phyloP scores from a whole-genome alignment of 1,140 invertebrate genomes.

The Calliphora vicina region DNA sequence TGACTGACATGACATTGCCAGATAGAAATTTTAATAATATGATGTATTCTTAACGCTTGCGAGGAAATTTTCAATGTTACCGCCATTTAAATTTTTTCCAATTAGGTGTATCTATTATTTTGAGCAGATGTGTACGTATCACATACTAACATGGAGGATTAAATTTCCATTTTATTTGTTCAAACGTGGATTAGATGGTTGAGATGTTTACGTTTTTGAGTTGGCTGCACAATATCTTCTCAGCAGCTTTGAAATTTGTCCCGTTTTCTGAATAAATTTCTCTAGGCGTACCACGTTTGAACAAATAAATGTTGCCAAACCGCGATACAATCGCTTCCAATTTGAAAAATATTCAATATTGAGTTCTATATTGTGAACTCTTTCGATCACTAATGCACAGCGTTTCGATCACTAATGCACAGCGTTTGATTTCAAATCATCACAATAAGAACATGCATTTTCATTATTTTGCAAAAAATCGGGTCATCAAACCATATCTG shows the following conservation, averaged over 20 bases:
- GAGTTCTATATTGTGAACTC: neutral
- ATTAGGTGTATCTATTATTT: too few species aligned
- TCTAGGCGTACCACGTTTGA: slow-evolving; percentile 2
- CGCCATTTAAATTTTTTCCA: too few species aligned
- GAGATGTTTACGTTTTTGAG: too few species aligned
- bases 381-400: neutral
- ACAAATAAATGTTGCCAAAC: neutral
- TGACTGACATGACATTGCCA: too few species aligned
- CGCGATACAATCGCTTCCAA: neutral
- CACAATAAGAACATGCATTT: too few species aligned
- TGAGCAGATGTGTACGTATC: too few species aligned
- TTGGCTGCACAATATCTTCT: neutral
- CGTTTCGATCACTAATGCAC: too few species aligned
- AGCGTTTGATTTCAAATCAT: neutral
- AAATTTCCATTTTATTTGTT: slow-evolving; percentile 35
- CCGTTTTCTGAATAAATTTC: slow-evolving; percentile 31
- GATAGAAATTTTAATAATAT: too few species aligned
- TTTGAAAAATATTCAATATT: neutral
- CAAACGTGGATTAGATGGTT: neutral
- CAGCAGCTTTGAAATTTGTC: slow-evolving; percentile 25
- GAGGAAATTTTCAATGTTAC: too few species aligned
- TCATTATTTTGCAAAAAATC: too few species aligned
- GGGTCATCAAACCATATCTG: slow-evolving; percentile 8
- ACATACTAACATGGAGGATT: too few species aligned
- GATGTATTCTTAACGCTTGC: too few species aligned